These are phyloP conservation scores for Excalfactoria chinensis DNA, from an alignment of 2,113 vertebrate species.

Conservation along the genomic window DNA sequence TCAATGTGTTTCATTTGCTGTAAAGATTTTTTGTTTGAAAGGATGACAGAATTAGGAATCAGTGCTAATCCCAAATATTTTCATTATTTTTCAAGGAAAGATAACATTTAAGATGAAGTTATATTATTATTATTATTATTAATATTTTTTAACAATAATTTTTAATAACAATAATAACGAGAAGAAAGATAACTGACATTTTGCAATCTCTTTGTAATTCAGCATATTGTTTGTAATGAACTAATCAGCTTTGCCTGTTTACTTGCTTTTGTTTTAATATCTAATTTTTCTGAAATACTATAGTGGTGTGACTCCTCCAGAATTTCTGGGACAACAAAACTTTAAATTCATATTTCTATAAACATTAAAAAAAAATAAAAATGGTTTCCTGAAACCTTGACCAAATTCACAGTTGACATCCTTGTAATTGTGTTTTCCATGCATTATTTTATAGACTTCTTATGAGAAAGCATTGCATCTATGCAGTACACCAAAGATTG, in stretches of 20 bases:
- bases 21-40: neutral
- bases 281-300: neutral
- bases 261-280: neutral
- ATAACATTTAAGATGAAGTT: rapidly evolving
- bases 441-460: neutral
- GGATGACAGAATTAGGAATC: neutral
- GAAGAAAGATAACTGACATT: neutral
- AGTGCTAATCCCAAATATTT: rapidly evolving
- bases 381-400: neutral
- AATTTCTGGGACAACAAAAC: neutral
- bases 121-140: too few species aligned
- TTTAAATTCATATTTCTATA: neutral
- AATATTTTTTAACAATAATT: neutral
- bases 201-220: neutral
- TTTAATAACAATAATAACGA: neutral
- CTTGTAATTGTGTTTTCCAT: neutral
- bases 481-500: neutral
- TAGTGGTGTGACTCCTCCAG: neutral
- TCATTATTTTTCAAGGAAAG: neutral
- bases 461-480: neutral
- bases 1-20: neutral
- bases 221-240: neutral
- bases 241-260: neutral
- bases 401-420: neutral
- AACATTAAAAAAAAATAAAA: neutral